Evolutionary conservation across 2,113 vertebrate genomes (phyloP).

Genomic region (Paratilapia polleni): DNA sequence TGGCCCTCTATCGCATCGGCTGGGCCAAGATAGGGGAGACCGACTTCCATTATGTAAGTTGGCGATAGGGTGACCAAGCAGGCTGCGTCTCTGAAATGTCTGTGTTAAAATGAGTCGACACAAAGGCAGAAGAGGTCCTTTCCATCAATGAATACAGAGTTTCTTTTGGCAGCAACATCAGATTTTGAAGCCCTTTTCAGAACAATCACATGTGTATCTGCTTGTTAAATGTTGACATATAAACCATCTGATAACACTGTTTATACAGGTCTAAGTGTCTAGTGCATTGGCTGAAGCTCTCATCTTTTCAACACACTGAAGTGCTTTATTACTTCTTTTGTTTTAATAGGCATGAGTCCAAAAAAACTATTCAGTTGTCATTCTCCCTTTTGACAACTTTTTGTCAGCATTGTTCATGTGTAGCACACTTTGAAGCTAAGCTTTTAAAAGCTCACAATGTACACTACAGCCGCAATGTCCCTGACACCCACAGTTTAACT

Average conservation of each 20-base stretch:
- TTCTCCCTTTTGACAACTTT: not conserved
- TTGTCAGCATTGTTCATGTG: not conserved
- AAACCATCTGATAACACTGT: not conserved
- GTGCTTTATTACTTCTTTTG: not conserved
- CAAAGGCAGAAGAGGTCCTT: not conserved
- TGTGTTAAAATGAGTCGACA: not conserved
- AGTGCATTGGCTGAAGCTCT: not conserved
- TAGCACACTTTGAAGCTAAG: not conserved
- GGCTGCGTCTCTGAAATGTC: not conserved
- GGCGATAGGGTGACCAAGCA: not conserved
- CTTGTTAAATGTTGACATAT: not conserved
- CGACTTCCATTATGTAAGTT: constrained; percentile 69
- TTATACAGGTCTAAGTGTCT: not conserved
- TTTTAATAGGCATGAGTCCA: not conserved
- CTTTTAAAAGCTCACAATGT: not conserved
- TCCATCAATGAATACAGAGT: not conserved
- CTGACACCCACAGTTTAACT: not conserved
- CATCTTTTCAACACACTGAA: not conserved
- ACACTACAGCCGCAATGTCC: not conserved
- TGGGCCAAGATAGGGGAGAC: constrained; percentile 83
- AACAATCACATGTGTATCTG: not conserved
- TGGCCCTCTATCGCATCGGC: constrained; percentile 89
- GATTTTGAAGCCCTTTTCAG: not conserved
- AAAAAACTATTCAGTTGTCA: not conserved
- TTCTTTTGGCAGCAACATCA: not conserved